These are phyloP conservation scores for Lepidochitona cinerea DNA, from an alignment of 2,888 invertebrate species.

Conservation along the genomic window DNA sequence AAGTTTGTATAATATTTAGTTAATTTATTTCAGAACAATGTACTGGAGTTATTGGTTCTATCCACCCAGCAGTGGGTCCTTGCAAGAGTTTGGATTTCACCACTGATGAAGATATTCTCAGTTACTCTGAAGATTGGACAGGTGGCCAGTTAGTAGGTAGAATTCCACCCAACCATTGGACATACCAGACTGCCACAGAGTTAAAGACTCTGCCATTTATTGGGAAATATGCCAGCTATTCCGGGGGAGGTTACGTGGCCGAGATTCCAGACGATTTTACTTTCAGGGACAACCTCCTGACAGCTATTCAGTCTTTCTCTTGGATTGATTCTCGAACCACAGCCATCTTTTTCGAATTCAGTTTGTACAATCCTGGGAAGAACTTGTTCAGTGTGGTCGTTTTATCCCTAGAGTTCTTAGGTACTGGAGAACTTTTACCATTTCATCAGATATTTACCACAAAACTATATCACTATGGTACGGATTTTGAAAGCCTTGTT, in stretches of 20 bases:
- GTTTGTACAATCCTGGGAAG: conserved; percentile 44
- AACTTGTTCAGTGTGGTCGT: conserved; percentile 46
- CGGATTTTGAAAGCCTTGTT: conserved; percentile 35
- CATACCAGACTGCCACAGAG: conserved; percentile 37
- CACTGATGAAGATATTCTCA: not conserved
- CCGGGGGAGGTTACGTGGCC: conserved; percentile 49
- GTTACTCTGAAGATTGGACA: not conserved
- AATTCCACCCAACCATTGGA: conserved; percentile 24
- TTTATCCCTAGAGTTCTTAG: conserved; percentile 46
- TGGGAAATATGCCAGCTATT: conserved; percentile 48
- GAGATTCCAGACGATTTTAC: conserved; percentile 24
- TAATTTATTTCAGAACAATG: not conserved
- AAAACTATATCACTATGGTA: conserved; percentile 39
- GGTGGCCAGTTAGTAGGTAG: not conserved
- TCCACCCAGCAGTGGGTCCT: not conserved
- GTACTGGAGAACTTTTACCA: conserved; percentile 36
- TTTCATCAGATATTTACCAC: conserved; percentile 42
- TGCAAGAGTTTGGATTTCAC: not conserved
- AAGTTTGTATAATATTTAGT: not conserved
- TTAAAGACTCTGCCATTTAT: conserved; percentile 39
- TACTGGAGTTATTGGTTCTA: not conserved
- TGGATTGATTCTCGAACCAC: conserved; percentile 48
- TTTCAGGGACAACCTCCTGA: conserved; percentile 15
- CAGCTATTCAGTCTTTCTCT: conserved; percentile 25
- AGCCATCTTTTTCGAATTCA: conserved; percentile 48